A percentile compares a stretch with the other conserved stretches of the same genome.
These are phyloP conservation scores for Ochotona princeps DNA, from an alignment of 2,113 vertebrate genomes.

Conservation along the genomic window DNA sequence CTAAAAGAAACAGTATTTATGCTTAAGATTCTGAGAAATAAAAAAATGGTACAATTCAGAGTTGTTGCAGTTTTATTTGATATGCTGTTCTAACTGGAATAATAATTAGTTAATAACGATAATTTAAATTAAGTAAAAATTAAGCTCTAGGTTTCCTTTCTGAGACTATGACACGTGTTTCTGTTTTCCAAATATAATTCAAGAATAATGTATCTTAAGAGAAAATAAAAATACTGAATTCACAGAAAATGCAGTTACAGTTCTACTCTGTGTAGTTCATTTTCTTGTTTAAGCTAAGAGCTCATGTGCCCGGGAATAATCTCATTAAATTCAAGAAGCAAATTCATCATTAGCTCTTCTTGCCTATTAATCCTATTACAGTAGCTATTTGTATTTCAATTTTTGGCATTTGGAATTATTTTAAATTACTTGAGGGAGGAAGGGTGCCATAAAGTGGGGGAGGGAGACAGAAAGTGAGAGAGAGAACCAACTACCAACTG, in stretches of 20 bases:
- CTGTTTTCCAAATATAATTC: constrained; percentile 77
- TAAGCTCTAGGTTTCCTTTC: constrained; percentile 65
- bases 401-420: constrained; percentile 67
- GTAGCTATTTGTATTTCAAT: constrained; percentile 78
- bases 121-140: constrained; percentile 50
- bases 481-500: too few relatives aligned
- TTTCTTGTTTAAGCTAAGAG: constrained; percentile 77
- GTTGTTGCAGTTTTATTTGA: constrained; percentile 23
- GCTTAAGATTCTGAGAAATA: constrained; percentile 2
- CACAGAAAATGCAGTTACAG: constrained; percentile 71
- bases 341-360: constrained; percentile 82
- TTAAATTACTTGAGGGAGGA: too few relatives aligned
- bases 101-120: constrained; percentile 37
- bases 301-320: constrained; percentile 82
- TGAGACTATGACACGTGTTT: constrained; percentile 77
- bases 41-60: background rate
- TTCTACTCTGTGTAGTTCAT: constrained; percentile 81
- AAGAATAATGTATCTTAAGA: constrained; percentile 80
- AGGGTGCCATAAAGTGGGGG: too few relatives aligned
- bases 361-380: constrained; percentile 85
- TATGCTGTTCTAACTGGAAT: background rate
- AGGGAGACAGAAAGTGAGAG: too few relatives aligned
- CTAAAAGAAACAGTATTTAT: background rate
- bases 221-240: constrained; percentile 73
- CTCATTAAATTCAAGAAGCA: constrained; percentile 85